A percentile compares a stretch with the other conserved stretches of the same genome.
phyloP scores from a whole-genome alignment of 2,113 vertebrate species.

The Stegastes partitus region DNA sequence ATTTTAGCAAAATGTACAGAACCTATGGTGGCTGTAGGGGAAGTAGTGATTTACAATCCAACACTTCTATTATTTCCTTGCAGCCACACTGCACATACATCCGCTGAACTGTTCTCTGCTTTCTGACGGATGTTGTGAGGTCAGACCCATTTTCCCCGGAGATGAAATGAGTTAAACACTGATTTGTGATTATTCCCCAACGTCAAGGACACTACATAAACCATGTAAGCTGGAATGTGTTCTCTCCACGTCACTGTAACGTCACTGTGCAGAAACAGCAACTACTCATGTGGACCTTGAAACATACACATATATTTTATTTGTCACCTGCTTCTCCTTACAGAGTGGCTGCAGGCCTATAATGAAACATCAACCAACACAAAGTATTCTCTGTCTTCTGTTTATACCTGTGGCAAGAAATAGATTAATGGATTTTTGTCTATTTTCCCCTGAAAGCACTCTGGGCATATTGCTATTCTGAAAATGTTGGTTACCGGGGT shows the following conservation, averaged over 20 bases:
- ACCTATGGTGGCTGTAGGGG: neutral
- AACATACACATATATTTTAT: conserved; percentile 30
- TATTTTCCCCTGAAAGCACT: conserved; percentile 33
- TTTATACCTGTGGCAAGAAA: conserved; percentile 44
- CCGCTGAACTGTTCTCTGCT: neutral
- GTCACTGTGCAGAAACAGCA: conserved; percentile 2
- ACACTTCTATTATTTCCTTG: neutral
- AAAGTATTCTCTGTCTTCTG: conserved; percentile 20
- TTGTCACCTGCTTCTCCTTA: conserved; percentile 7
- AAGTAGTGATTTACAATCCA: neutral
- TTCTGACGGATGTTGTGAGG: conserved; percentile 21
- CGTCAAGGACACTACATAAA: conserved; percentile 31
- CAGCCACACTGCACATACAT: neutral
- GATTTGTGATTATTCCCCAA: conserved; percentile 42
- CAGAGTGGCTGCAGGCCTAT: conserved; percentile 42
- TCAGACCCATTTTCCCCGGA: conserved; percentile 21
- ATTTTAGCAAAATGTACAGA: neutral
- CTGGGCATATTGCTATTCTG: conserved; percentile 30
- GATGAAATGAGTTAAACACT: conserved; percentile 26
- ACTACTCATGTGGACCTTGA: conserved; percentile 20
- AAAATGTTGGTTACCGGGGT: conserved; percentile 15
- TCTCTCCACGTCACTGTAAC: neutral
- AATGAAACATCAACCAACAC: conserved; percentile 54
- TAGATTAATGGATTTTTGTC: conserved; percentile 47
- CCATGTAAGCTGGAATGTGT: neutral